These are phyloP conservation scores for Sebastes fasciatus DNA, from an alignment of 2,113 vertebrate genomes.

Conservation along the genomic window DNA sequence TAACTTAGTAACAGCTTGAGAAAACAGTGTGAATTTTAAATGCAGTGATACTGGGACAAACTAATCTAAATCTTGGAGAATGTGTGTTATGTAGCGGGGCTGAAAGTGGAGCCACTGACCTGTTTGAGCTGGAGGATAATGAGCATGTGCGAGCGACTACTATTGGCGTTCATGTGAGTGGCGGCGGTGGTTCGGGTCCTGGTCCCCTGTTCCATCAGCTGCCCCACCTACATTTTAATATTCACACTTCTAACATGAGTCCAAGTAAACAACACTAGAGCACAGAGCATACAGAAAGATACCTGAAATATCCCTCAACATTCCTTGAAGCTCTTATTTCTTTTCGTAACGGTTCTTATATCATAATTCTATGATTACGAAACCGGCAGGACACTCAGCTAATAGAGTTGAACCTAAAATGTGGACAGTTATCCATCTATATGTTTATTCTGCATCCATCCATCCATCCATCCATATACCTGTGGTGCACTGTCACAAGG, in stretches of 20 bases:
- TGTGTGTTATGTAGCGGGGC: neutral
- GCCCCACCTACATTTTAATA: constrained; percentile 81
- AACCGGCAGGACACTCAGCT: neutral
- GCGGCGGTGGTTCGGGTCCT: constrained; percentile 88
- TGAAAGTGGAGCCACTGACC: constrained; percentile 52
- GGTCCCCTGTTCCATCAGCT: constrained; percentile 90
- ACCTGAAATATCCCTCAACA: neutral
- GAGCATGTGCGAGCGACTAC: constrained; percentile 93
- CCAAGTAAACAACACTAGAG: neutral
- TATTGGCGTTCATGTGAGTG: constrained; percentile 90
- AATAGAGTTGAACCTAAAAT: neutral
- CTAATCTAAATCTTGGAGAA: neutral
- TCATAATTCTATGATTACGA: neutral
- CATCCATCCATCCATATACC: constrained; percentile 70
- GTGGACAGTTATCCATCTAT: neutral
- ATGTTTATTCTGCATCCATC: neutral
- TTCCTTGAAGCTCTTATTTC: neutral
- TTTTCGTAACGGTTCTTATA: neutral
- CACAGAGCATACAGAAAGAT: neutral
- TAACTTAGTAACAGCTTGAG: neutral
- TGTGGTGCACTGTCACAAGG: constrained; percentile 88
- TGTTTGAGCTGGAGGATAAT: constrained; percentile 90
- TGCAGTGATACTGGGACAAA: neutral
- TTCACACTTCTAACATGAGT: neutral
- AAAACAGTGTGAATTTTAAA: neutral